Base-by-base conservation (phyloP, 2,113 vertebrate genomes). In the Gambusia affinis region DNA sequence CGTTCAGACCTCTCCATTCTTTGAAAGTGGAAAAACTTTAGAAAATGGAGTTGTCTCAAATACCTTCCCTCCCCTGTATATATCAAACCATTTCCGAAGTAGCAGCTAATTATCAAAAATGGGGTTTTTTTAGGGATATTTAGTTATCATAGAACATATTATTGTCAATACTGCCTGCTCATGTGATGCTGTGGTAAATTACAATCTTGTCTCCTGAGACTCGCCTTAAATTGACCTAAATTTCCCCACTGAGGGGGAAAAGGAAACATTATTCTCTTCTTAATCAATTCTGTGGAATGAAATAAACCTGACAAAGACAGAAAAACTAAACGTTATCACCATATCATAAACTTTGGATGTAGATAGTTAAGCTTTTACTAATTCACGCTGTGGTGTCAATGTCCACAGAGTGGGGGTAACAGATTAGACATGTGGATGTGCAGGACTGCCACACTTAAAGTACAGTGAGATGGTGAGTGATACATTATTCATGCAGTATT, bases 401-500 rank as follows among this genome's bases (percentile, higher is more conserved):
- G 61, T 29, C 17, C 44, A 47, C 44, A 63, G 47, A 27, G 11
- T 47, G 44, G 51, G 28, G 33, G 24, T 71, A 62, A 78, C 68
- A 44, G 4, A 60, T 66, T 11, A 62, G 15, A 79, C 24, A 28
- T 22, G 67, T 84, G 30, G 22, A 66, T 60, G 64, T n/a, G 71
- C 29, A 79, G 27, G 4, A 31, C 3, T 54, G 37, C 39, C 75
- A 67, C 28, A 31, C 61, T 17, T 14, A 63, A 24, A 47, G 22
- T 68, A 42, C 22, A 62, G 57, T 44, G 11, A 69, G 57, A 30
- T 42, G 64, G n/a, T 68, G 64, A 83, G 15, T 29, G 65, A 30
- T 12, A 73, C 33, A 28, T 39, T 15, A 47, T 60, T 47, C 44
- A 72, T 77, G 71, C 60, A 79, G 60, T 64, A 64, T 73, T 60